phyloP scores from a whole-genome alignment of 2,797 vertebrate species.

The Staurois parvus region DNA sequence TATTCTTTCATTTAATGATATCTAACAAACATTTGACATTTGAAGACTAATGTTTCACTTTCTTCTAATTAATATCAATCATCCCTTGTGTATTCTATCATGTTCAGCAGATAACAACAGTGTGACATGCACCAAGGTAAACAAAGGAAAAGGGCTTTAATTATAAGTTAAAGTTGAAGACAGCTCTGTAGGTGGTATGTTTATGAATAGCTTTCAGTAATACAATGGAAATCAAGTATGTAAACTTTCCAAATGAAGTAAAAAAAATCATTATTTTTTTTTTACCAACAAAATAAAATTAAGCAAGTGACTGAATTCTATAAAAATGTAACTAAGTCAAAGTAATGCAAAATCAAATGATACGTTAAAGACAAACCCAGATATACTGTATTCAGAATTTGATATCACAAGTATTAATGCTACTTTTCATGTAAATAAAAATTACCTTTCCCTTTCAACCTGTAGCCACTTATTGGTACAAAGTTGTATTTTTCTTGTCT shows the following conservation, averaged over 20 bases:
- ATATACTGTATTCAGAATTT: neutral
- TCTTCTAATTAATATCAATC: constrained; percentile 61
- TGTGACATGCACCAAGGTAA: constrained; percentile 55
- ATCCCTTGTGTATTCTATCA: constrained; percentile 55
- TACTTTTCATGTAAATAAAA: too few species aligned
- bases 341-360: neutral
- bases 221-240: constrained; percentile 31
- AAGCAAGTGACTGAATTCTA: neutral
- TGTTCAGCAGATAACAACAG: constrained; percentile 44
- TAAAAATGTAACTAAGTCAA: neutral
- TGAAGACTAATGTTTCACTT: constrained; percentile 54
- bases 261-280: constrained; percentile 10
- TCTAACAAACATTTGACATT: constrained; percentile 56
- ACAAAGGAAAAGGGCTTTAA: constrained; percentile 52
- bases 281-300: constrained; percentile 10
- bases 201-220: constrained; percentile 48
- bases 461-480: too few species aligned
- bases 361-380: neutral
- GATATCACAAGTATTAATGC: too few species aligned
- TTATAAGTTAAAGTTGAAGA: constrained; percentile 54
- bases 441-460: too few species aligned
- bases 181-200: constrained; percentile 56
- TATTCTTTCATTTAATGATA: constrained; percentile 39
- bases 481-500: too few species aligned
- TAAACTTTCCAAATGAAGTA: constrained; percentile 12